Evolutionary conservation across 2,888 invertebrate species (phyloP).

Genomic region (Archips xylosteana): DNA sequence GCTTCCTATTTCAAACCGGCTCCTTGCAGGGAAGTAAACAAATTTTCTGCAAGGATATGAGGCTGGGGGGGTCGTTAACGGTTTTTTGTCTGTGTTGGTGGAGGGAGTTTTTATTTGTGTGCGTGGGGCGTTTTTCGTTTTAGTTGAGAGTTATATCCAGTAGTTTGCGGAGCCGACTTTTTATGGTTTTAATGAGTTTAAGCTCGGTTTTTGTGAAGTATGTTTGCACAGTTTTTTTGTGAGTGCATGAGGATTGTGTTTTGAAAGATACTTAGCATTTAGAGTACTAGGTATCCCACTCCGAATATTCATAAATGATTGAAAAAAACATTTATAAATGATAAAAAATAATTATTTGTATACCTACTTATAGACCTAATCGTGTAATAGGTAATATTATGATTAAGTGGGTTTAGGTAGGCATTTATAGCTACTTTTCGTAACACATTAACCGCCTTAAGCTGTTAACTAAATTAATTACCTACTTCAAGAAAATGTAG

Average conservation of each 20-base stretch:
- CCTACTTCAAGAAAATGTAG: no score
- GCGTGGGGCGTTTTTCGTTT: constrained; percentile 31
- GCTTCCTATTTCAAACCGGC: constrained; percentile 74
- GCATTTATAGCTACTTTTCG: no score
- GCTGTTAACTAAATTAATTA: no score
- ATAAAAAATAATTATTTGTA: no score
- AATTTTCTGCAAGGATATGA: constrained; percentile 85
- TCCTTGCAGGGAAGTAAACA: constrained; percentile 84
- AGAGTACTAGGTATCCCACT: neutral
- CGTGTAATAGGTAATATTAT: no score
- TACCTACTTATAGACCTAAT: no score
- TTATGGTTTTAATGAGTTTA: constrained; percentile 39
- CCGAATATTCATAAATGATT: no score
- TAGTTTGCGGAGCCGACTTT: constrained; percentile 33
- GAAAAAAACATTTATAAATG: no score
- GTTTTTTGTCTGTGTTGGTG: constrained; percentile 77
- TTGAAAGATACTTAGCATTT: neutral
- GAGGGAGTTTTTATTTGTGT: constrained; percentile 66
- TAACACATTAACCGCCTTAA: no score
- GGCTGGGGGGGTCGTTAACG: constrained; percentile 60
- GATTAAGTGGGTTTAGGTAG: no score
- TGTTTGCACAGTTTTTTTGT: constrained; percentile 1
- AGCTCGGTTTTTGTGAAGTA: constrained; percentile 8
- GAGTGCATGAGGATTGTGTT: neutral
- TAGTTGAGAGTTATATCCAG: constrained; percentile 37